Conservation (phyloP, 2,888 invertebrate genomes). For the Mesorhabditis sp. region DNA sequence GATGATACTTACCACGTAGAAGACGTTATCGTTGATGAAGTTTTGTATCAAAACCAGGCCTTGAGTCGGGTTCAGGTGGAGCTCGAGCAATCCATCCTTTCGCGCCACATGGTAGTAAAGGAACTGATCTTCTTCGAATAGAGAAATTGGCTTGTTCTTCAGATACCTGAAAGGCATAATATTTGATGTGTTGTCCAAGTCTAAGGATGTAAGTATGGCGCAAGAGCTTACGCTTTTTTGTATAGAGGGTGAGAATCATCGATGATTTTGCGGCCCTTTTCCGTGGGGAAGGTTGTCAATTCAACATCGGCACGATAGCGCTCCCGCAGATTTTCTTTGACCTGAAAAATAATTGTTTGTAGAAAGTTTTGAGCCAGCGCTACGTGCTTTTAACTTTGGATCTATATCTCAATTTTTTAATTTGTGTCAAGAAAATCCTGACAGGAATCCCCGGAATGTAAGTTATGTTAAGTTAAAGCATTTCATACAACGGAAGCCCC, state of each 20-base stretch:
- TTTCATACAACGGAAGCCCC: too few species aligned
- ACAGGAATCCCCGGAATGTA: too few species aligned
- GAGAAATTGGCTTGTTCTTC: conserved; percentile 84
- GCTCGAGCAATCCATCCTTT: conserved; percentile 2
- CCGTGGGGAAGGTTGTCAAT: conserved; percentile 77
- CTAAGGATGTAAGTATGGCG: not conserved
- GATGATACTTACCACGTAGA: not conserved
- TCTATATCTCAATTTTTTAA: too few species aligned
- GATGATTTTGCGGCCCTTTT: conserved; percentile 85
- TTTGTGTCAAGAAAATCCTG: too few species aligned
- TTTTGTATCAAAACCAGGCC: too few species aligned
- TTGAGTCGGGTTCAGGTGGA: too few species aligned
- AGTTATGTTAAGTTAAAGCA: too few species aligned
- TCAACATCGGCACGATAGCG: conserved; percentile 75
- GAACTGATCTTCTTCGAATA: conserved; percentile 83
- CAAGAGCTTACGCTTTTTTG: not conserved
- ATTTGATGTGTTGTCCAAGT: not conserved
- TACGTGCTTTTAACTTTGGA: not conserved
- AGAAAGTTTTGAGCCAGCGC: not conserved
- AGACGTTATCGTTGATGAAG: not conserved
- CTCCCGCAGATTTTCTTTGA: conserved; percentile 29
- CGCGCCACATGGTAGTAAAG: conserved; percentile 68
- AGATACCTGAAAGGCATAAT: conserved; percentile 74
- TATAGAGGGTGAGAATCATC: conserved; percentile 80
- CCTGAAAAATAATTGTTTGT: not conserved